phyloP scores from a whole-genome alignment of 2,113 vertebrate genomes.

The Lagopus leucura region DNA sequence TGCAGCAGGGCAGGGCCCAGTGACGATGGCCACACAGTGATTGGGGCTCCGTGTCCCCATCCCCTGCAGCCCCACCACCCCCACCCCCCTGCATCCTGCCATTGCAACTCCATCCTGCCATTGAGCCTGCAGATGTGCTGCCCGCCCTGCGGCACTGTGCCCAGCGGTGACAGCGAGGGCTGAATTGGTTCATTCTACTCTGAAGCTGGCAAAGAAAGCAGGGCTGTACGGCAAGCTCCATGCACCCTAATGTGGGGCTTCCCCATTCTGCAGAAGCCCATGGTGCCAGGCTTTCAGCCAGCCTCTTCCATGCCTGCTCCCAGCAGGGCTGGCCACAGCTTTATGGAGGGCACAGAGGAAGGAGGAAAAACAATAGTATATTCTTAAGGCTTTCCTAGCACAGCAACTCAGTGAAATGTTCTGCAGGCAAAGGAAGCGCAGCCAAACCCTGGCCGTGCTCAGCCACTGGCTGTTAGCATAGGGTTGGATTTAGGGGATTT shows the following conservation, averaged over 20 bases:
- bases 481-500: background rate
- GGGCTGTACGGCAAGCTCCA: background rate
- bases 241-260: rapidly evolving
- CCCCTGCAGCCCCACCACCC: background rate
- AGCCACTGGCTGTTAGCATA: rapidly evolving
- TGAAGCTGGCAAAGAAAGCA: rapidly evolving
- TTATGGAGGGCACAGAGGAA: background rate
- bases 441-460: background rate
- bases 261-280: background rate
- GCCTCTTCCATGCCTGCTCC: background rate
- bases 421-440: background rate
- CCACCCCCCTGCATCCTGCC: background rate
- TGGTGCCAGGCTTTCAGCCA: rapidly evolving
- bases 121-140: background rate
- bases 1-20: background rate
- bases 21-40: rapidly evolving
- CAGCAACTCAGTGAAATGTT: rapidly evolving
- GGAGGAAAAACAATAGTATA: constrained; percentile 22
- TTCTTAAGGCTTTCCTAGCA: background rate
- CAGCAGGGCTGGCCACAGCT: background rate
- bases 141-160: background rate
- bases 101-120: background rate
- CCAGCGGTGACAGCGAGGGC: background rate
- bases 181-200: background rate
- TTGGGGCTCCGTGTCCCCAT: rapidly evolving